Evolutionary conservation across 2,888 invertebrate genomes (phyloP), one percentile per base, ranked within the genome.

Genomic region (Drosophila merina): DNA sequence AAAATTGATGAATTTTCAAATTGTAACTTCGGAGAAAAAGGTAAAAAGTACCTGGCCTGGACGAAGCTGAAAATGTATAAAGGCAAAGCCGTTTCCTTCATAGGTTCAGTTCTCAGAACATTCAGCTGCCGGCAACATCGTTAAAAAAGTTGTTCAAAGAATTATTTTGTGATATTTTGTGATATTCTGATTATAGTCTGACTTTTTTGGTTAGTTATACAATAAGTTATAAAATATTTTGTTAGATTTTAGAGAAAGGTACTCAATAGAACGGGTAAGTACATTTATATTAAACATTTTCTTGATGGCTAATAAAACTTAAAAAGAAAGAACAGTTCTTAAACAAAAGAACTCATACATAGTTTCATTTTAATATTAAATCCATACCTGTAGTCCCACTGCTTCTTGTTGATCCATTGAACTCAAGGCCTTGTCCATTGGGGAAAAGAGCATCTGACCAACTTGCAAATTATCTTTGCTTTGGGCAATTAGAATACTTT

Each of bases 401-500:
- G 75, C 92, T 36, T 93, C 92, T 36, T 92, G 92, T 72, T 92
- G 90, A 86, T 94, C 93, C 85, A 94, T 89, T 0, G 90, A 90
- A 86, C 94, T 95, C 8, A 93, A 83, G 28, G 94, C 95, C 75
- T 94, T 93, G 89, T 95, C 96, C 95, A 95, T 95, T 49, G 93
- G 94, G 12, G 94, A 94, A 76, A 91, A 93, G 55, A 95, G 90
- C 87, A 94, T 92, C 76, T 93, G 92, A 74, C 91, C 93, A 4
- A 94, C 94, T 88, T 93, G 93, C 1, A 89, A 81, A 68, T 94
- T 91, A 78, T 96, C 96, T 33, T 91, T 90, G 30, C 91, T 91
- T 57, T 93, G 93, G 79, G 96, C 95, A 40, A 98, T 94, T n/a
- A 98, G 92, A 89, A 98, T 96, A 89, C 98, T 97, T 89, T 98